Evolutionary conservation across 1,140 invertebrate species (phyloP), one percentile per base, ranked within the genome.

Genomic region (Dinothrombium tinctorium): DNA sequence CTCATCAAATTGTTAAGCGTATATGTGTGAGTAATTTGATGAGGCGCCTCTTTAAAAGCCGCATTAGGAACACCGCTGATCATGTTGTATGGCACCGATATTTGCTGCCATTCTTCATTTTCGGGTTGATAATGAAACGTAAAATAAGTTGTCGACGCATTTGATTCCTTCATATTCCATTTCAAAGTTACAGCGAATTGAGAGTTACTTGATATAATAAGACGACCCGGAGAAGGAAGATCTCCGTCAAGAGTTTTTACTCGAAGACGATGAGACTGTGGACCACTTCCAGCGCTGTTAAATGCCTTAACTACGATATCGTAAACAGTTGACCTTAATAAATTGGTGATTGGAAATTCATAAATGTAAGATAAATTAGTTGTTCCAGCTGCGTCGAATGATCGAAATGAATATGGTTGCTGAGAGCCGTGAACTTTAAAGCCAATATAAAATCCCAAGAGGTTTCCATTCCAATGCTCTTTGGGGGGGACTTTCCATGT

Each of bases 391-490:
- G 43, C 45, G 17, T 38, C 36, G 1, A 40, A 41, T 14, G 47
- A 46, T 28, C 45, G 45, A 32, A 45, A 49, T 26, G 44, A 45
- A 28, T 47, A 50, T 1, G 49, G 47, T 7, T 38, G 26, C 5
- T 32, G 32, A 2, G 42, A 25, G 7, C 45, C 45, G 6, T 29
- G 40, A 14, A 45, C 36, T 21, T 45, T 43, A 36, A 44, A 53
- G 2, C 51, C 51, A 17, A 53, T 39, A 40, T 58, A 57, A 55
- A 83, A 84, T 45, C 79, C 79, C 48, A 76, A 67, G 49, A 90
- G 80, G 61, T 84, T 80, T 20, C 82, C 83, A 52, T 89, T 89
- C 82, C 81, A 89, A 53, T 83, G 74, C 47, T 80, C 73, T 33
- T 74, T 70, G 49, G 72, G 64, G 44, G 83, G 82, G 49, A 80